A percentile compares a stretch with the other conserved stretches of the same genome.
Conservation (phyloP, 2,888 invertebrate genomes). For the Leucania comma region DNA sequence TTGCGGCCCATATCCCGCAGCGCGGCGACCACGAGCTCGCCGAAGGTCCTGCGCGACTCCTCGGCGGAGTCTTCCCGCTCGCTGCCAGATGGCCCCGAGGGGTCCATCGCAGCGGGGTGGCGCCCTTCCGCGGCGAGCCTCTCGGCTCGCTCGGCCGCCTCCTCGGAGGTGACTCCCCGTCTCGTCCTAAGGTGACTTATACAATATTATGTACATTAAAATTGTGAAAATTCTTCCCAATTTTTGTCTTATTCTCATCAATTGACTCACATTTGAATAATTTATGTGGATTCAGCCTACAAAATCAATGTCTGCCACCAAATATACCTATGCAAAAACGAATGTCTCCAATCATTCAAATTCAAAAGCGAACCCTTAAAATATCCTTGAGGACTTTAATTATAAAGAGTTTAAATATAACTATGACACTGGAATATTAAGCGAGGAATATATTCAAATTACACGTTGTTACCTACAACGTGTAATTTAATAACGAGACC, state of each 20-base stretch:
- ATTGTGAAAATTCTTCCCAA: too few relatives aligned
- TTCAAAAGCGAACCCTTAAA: neutral
- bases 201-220: too few relatives aligned
- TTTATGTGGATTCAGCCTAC: neutral
- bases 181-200: too few relatives aligned
- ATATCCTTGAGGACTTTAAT: slow-evolving; percentile 2
- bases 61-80: too few relatives aligned
- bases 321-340: neutral
- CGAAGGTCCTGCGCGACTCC: too few relatives aligned
- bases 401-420: neutral
- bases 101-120: too few relatives aligned
- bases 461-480: slow-evolving; percentile 11
- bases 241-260: slow-evolving; percentile 3
- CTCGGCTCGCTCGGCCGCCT: too few relatives aligned
- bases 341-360: neutral
- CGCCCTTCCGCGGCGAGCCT: too few relatives aligned
- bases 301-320: neutral
- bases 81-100: too few relatives aligned
- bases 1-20: too few relatives aligned
- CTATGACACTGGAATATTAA: slow-evolving; percentile 16
- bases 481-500: slow-evolving; percentile 15
- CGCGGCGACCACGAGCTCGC: too few relatives aligned
- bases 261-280: neutral
- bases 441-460: slow-evolving; percentile 26
- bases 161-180: too few relatives aligned